phyloP scores from a whole-genome alignment of 2,888 invertebrate species.

The Caradrina clavipalpis region DNA sequence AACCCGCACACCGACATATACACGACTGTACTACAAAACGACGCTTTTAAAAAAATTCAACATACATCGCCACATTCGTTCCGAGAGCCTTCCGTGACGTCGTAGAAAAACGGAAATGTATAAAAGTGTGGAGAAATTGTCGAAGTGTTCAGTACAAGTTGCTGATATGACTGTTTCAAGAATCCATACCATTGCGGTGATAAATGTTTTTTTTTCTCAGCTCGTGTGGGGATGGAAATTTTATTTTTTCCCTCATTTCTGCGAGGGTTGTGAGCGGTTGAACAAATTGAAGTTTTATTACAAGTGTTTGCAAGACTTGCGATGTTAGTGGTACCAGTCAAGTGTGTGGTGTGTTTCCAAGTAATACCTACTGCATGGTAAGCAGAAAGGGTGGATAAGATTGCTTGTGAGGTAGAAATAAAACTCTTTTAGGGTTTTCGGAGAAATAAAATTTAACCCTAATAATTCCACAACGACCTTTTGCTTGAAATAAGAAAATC shows the following conservation, averaged over 20 bases:
- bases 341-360: constrained; percentile 24
- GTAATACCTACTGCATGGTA: neutral
- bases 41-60: constrained; percentile 11
- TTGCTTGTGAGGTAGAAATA: constrained; percentile 3
- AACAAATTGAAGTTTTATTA: constrained; percentile 63
- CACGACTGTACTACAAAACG: constrained; percentile 17
- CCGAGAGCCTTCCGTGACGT: constrained; percentile 2
- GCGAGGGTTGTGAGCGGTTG: constrained; percentile 41
- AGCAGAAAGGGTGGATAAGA: constrained; percentile 17
- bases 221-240: constrained; percentile 50
- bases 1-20: constrained; percentile 27
- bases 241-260: constrained; percentile 49
- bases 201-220: constrained; percentile 63
- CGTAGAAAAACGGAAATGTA: constrained; percentile 36
- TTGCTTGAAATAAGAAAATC: neutral
- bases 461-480: neutral
- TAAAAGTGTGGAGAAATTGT: neutral
- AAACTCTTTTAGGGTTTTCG: constrained; percentile 2
- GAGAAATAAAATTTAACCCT: neutral
- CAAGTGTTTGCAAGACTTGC: constrained; percentile 51
- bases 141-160: constrained; percentile 28
- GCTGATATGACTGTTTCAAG: constrained; percentile 64
- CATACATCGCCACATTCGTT: constrained; percentile 43
- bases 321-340: constrained; percentile 19
- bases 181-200: constrained; percentile 64